Conservation (phyloP, 2,888 invertebrate genomes). For the Sialis fuliginosa region DNA sequence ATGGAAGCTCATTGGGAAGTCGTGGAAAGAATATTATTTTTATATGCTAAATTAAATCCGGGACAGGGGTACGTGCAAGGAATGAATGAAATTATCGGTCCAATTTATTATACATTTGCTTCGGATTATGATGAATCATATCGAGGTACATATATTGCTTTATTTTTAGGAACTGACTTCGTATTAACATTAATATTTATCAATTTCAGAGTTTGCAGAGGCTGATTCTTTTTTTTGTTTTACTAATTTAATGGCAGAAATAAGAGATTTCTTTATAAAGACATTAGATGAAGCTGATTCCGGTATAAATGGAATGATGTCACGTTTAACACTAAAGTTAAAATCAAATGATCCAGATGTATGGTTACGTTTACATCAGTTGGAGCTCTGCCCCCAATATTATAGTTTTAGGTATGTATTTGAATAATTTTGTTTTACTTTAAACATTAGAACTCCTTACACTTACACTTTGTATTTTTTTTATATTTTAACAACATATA, state of each 20-base stretch:
- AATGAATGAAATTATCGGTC: slow-evolving; percentile 99
- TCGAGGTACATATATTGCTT: slow-evolving; percentile 38
- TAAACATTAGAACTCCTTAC: neutral
- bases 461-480: too few relatives aligned
- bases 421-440: neutral
- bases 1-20: slow-evolving; percentile 98
- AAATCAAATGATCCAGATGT: slow-evolving; percentile 60
- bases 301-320: slow-evolving; percentile 86
- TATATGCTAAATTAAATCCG: slow-evolving; percentile 95
- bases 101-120: slow-evolving; percentile 94
- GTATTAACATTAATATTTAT: neutral
- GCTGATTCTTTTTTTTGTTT: slow-evolving; percentile 98
- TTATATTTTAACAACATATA: too few relatives aligned
- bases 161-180: neutral
- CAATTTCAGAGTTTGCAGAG: slow-evolving; percentile 66
- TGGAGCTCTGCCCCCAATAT: slow-evolving; percentile 87
- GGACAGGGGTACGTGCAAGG: slow-evolving; percentile 95
- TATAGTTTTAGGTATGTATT: slow-evolving; percentile 75
- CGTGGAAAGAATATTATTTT: slow-evolving; percentile 87
- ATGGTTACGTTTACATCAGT: slow-evolving; percentile 56
- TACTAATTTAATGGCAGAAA: slow-evolving; percentile 94
- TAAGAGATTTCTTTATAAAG: slow-evolving; percentile 93
- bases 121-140: slow-evolving; percentile 65
- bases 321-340: slow-evolving; percentile 55
- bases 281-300: slow-evolving; percentile 83